Evolutionary conservation across 2,888 invertebrate species (phyloP).

Genomic region (Cenopis cana): DNA sequence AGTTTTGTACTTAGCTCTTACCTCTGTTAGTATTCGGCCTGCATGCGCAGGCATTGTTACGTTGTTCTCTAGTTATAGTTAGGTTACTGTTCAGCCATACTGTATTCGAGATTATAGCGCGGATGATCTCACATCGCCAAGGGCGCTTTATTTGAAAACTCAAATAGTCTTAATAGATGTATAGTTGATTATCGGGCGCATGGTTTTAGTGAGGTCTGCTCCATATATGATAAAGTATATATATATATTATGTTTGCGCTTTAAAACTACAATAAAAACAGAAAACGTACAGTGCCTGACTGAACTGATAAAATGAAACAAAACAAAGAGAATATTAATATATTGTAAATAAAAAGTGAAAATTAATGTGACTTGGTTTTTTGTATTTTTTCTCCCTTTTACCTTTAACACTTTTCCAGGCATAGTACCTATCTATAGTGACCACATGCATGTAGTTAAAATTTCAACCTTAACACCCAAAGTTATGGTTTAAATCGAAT

Average conservation of each 20-base stretch:
- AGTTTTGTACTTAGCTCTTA: constrained; percentile 46
- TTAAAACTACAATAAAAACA: constrained; percentile 52
- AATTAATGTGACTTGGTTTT: constrained; percentile 59
- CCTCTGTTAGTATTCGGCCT: constrained; percentile 50
- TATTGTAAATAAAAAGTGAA: constrained; percentile 82
- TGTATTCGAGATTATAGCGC: constrained; percentile 70
- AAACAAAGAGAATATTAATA: constrained; percentile 81
- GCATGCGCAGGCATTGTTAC: constrained; percentile 54
- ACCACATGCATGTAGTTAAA: too few relatives aligned
- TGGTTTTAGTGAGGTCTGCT: constrained; percentile 73
- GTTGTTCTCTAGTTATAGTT: constrained; percentile 60
- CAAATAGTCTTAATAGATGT: constrained; percentile 59
- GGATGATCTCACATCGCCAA: constrained; percentile 72
- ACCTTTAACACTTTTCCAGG: too few relatives aligned
- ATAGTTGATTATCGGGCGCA: constrained; percentile 50
- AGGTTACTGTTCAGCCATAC: constrained; percentile 62
- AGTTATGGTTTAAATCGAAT: too few relatives aligned
- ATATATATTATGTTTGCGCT: constrained; percentile 58
- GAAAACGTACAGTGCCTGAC: constrained; percentile 73
- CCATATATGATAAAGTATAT: constrained; percentile 47
- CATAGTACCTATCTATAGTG: too few relatives aligned
- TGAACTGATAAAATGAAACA: constrained; percentile 70
- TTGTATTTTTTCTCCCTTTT: constrained; percentile 48
- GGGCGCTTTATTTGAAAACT: constrained; percentile 65
- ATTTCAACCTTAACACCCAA: too few relatives aligned